These are phyloP conservation scores for Gymnocheta viridis DNA, from an alignment of 2,888 invertebrate species.

Conservation along the genomic window DNA sequence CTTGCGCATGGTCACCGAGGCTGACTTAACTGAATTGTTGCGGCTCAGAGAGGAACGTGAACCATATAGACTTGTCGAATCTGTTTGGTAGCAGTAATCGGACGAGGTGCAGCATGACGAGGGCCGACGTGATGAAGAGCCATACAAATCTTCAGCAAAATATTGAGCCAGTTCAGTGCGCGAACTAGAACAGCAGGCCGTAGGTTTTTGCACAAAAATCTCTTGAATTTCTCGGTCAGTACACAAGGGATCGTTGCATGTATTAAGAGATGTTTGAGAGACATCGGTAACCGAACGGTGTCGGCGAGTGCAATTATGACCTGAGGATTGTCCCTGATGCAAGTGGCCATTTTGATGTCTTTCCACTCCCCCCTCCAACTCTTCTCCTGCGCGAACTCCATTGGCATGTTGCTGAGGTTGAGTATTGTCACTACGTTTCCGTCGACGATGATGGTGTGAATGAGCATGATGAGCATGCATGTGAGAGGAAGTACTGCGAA, in stretches of 20 bases:
- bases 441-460: constrained; percentile 70
- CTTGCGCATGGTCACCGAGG: constrained; percentile 78
- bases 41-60: constrained; percentile 81
- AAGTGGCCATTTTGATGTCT: constrained; percentile 74
- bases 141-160: constrained; percentile 81
- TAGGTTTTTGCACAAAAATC: constrained; percentile 79
- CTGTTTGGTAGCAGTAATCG: constrained; percentile 82
- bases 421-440: constrained; percentile 66
- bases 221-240: constrained; percentile 81
- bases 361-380: constrained; percentile 68
- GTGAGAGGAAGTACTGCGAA: constrained; percentile 66
- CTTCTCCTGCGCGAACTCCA: constrained; percentile 64
- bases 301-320: constrained; percentile 76
- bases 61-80: constrained; percentile 81
- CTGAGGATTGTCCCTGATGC: constrained; percentile 74
- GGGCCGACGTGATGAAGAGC: constrained; percentile 77
- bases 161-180: constrained; percentile 81
- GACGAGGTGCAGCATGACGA: constrained; percentile 82
- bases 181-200: constrained; percentile 77
- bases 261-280: constrained; percentile 78
- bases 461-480: constrained; percentile 68
- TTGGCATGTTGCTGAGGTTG: constrained; percentile 74
- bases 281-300: constrained; percentile 81
- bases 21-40: constrained; percentile 81
- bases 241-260: constrained; percentile 79